Percentiles rank a stretch among this genome's conserved stretches.
phyloP scores from a whole-genome alignment of 2,113 vertebrate genomes.

The Tychaedon coryphoeus region DNA sequence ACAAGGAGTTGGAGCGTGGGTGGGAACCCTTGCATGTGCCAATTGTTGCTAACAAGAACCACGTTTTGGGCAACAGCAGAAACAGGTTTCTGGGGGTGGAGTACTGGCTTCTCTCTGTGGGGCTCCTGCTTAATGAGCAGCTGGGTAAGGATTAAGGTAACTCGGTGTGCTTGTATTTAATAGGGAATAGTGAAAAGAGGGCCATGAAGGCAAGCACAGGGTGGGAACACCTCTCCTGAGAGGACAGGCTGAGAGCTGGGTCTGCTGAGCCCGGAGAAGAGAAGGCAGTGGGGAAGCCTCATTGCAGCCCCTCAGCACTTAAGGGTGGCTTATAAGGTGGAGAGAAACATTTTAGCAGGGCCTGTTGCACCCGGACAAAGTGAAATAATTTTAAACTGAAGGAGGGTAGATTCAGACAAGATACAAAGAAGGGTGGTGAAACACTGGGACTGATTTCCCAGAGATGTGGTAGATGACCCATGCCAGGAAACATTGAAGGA shows the following conservation, averaged over 20 bases:
- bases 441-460: neutral
- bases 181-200: neutral
- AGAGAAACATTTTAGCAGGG: neutral
- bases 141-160: neutral
- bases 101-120: neutral
- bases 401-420: no score
- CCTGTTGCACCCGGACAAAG: neutral
- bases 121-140: neutral
- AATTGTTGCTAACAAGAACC: neutral
- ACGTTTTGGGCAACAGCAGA: neutral
- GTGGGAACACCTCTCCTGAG: accelerated
- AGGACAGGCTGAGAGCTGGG: neutral
- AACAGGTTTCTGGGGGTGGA: neutral
- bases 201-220: neutral
- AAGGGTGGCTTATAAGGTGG: neutral
- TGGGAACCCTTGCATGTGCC: neutral
- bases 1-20: neutral
- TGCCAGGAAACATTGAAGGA: neutral
- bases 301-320: accelerated
- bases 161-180: neutral
- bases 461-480: accelerated
- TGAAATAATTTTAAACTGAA: neutral
- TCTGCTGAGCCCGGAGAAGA: neutral
- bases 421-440: neutral
- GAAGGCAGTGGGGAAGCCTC: neutral